These are phyloP conservation scores for Sebastes steindachneri DNA, from an alignment of 2,797 vertebrate genomes.

Conservation along the genomic window DNA sequence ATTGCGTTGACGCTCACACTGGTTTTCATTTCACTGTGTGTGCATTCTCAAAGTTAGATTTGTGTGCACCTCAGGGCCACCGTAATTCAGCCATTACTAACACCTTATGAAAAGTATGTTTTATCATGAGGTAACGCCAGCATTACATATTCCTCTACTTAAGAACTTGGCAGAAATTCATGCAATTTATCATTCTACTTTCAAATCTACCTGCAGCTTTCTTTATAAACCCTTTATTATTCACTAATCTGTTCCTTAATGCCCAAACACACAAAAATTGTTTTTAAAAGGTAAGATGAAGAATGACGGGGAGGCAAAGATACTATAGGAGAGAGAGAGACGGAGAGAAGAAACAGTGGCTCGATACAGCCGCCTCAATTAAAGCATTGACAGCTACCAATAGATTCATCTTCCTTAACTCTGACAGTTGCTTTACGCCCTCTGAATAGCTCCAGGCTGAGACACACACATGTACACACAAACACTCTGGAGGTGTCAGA, in stretches of 20 bases:
- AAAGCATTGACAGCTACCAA: conserved; percentile 43
- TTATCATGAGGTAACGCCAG: background rate
- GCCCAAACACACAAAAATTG: background rate
- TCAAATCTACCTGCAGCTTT: background rate
- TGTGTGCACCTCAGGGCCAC: background rate
- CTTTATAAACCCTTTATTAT: background rate
- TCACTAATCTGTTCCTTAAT: background rate
- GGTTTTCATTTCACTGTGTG: background rate
- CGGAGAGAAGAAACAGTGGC: background rate
- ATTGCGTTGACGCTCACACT: background rate
- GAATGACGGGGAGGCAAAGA: background rate
- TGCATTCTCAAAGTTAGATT: background rate
- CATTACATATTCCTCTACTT: background rate
- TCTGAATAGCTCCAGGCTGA: conserved; percentile 28
- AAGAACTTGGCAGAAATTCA: background rate
- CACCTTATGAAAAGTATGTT: background rate
- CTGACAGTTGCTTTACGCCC: conserved; percentile 44
- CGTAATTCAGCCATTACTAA: background rate
- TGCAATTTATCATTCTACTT: background rate
- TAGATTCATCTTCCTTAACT: conserved; percentile 37
- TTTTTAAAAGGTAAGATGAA: background rate
- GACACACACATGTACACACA: conserved; percentile 14
- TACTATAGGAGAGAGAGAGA: background rate
- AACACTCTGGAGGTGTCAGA: conserved; percentile 24
- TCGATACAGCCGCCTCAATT: conserved; percentile 2